Conservation (phyloP, 2,888 invertebrate species). For the Smittia sp. region DNA sequence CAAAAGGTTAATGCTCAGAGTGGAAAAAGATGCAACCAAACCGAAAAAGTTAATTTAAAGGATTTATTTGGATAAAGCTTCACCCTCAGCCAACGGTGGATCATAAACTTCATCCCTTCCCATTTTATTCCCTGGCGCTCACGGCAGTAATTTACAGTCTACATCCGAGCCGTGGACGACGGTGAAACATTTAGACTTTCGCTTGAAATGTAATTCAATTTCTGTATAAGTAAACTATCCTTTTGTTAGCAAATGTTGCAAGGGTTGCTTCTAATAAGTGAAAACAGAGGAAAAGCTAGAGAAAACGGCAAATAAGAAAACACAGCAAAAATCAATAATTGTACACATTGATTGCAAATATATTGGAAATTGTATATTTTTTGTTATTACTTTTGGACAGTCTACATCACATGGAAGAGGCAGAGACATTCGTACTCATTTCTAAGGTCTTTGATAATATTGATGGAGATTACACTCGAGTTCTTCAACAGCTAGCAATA, state of each 20-base stretch:
- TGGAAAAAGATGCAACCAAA: too few species aligned
- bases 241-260: neutral
- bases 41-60: too few species aligned
- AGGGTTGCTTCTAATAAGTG: neutral
- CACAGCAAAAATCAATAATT: constrained; percentile 13
- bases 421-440: neutral
- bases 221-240: constrained; percentile 5
- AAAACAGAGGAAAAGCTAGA: neutral
- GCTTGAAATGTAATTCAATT: constrained; percentile 12
- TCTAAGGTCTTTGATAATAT: neutral
- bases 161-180: too few species aligned
- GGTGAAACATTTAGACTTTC: too few species aligned
- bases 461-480: neutral
- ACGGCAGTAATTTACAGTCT: too few species aligned
- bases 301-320: neutral
- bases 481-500: neutral
- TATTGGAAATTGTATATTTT: neutral
- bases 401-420: constrained; percentile 22
- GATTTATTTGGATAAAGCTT: too few species aligned
- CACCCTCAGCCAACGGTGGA: too few species aligned
- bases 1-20: too few species aligned
- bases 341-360: neutral
- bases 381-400: neutral
- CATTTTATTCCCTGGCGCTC: too few species aligned
- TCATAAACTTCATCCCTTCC: too few species aligned